Base-by-base conservation (phyloP, 2,888 invertebrate genomes). In the Barypeithes pellucidus region DNA sequence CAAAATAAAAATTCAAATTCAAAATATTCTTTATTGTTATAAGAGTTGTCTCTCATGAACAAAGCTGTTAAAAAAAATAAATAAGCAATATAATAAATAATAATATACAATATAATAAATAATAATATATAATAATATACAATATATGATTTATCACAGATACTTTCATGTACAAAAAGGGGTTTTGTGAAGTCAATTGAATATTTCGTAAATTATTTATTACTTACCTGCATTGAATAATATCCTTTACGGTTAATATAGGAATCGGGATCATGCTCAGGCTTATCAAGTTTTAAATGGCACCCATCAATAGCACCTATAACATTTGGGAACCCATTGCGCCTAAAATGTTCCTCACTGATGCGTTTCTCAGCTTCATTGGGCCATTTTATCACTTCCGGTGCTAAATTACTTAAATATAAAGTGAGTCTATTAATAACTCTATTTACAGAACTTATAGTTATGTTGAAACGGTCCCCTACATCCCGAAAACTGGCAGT, bases 401-500 rank as follows among this genome's bases (percentile, higher is more conserved):
- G 11, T 65, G 72, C 41, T 41, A 67, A 67, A 60, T 75, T 52
- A 41, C 75, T 73, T 12, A 75, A 45, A 54, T 66, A 70, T 52
- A 61, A 54, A 9, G 70, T 71, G 8, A 78, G 73, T 65, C 75
- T 59, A 63, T 59, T 71, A 14, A 77, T 54, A 62, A 78, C 72
- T 63, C 73, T 76, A 60, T 62, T 52, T 33, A 77, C 36, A 11
- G 75, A 61, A 59, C 73, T 78, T 63, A 24, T 78, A 0, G 68
- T 78, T 24, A 78, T 73, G 50, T 60, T 41, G 62, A 78, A 76
- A 39, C 74, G 63, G 33, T 78, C 75, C 29, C 73, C 33, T 16
- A 76, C 77, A 36, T 75, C 75, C 67, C 78, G 67, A 69, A 76
- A 76, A n/a, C 62, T 60, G 52, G 73, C 63, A 62, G 69, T 59